Conservation (phyloP, 2,113 vertebrate genomes). For the Daphoenositta chrysoptera region DNA sequence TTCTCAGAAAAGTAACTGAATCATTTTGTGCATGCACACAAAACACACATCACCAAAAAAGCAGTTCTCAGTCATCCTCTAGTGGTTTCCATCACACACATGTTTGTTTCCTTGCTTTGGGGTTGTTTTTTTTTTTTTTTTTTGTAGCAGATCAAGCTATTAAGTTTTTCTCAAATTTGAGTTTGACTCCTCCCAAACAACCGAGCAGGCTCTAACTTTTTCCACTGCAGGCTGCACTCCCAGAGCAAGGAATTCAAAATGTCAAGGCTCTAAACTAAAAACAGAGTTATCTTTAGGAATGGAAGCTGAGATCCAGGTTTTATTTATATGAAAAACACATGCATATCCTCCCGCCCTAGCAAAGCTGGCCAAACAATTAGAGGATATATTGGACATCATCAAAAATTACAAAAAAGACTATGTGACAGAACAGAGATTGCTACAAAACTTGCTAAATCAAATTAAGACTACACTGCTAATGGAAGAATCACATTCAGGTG, state of each 20-base stretch:
- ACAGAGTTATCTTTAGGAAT: background rate
- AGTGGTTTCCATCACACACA: background rate
- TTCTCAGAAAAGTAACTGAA: background rate
- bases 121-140: background rate
- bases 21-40: background rate
- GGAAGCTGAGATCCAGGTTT: background rate
- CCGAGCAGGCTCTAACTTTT: background rate
- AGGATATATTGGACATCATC: slow-evolving; percentile 5
- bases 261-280: background rate
- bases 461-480: background rate
- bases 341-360: background rate
- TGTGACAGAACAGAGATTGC: background rate
- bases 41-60: background rate
- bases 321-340: background rate
- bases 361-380: slow-evolving; percentile 26
- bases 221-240: background rate
- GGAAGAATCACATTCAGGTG: background rate
- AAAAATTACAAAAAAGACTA: background rate
- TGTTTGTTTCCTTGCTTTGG: background rate
- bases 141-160: background rate
- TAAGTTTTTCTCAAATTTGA: background rate
- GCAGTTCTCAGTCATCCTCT: background rate
- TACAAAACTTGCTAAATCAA: background rate
- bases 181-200: background rate
- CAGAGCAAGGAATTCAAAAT: background rate